Percentiles rank a stretch among this genome's conserved stretches.
Evolutionary conservation across 2,888 invertebrate genomes (phyloP).

Genomic region (Caenorhabditis angaria): DNA sequence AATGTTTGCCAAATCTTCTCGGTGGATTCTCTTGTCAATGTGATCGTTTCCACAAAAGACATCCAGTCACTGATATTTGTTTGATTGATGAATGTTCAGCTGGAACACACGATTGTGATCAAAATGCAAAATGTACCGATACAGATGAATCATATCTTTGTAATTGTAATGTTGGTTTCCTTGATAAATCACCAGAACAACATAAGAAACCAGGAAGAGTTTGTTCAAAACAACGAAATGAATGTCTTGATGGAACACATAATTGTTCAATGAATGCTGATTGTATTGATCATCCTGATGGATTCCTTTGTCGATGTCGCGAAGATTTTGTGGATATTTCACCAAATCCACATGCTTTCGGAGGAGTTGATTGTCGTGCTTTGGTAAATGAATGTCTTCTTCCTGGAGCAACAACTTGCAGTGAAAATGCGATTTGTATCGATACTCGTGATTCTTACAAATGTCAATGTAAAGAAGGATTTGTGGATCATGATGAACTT

Average conservation of each 20-base stretch:
- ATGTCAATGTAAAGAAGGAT: conserved; percentile 70
- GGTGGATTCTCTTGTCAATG: conserved; percentile 65
- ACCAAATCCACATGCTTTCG: conserved; percentile 68
- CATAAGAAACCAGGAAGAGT: conserved; percentile 62
- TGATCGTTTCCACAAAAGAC: conserved; percentile 53
- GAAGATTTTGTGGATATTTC: conserved; percentile 69
- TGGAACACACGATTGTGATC: conserved; percentile 64
- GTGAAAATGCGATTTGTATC: conserved; percentile 69
- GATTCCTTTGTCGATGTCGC: conserved; percentile 81
- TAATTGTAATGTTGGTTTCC: conserved; percentile 63
- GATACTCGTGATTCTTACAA: conserved; percentile 66
- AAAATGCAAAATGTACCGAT: conserved; percentile 64
- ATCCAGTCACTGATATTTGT: conserved; percentile 65
- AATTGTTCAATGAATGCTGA: conserved; percentile 87
- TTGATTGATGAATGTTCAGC: conserved; percentile 63
- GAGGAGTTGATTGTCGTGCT: conserved; percentile 64
- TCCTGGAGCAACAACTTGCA: conserved; percentile 64
- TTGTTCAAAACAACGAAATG: conserved; percentile 80
- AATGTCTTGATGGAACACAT: conserved; percentile 84
- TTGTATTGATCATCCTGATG: conserved; percentile 87
- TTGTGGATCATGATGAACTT: conserved; percentile 64
- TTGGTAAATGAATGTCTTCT: conserved; percentile 69
- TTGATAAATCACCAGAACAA: conserved; percentile 64
- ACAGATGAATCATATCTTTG: conserved; percentile 70
- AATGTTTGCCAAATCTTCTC: conserved; percentile 45